Base-by-base conservation (phyloP, 2,797 vertebrate species). In the Syndactyla subalaris region DNA sequence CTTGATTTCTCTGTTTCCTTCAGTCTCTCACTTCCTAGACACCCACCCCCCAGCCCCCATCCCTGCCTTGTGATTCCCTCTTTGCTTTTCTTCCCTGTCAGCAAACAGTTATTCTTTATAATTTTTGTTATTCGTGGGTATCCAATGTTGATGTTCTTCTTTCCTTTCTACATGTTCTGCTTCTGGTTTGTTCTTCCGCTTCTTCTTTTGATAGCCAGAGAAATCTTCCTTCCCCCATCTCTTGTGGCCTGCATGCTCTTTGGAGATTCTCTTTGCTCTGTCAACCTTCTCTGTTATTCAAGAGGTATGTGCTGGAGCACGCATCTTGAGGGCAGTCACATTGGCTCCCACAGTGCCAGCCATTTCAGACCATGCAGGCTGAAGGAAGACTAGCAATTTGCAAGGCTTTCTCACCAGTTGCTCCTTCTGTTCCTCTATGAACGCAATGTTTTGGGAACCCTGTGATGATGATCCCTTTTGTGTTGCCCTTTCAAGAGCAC, bases 201-300 rank as follows among this genome's bases (percentile, higher is more conserved):
- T 61, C 15, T 71, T 57, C n/a, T 65, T 83, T 39, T 38, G n/a
- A 49, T 62, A 66, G 19, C n/a, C 34, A 45, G 49, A 85, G 29
- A 55, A 27, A 26, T 73, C n/a, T 71, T 77, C 17, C 63, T 67
- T 41, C 38, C 32, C 6, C 16, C 8, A 3, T n/a, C 24, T 76
- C 90, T 38, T 70, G 38, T 0, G 0, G 14, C 27, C 30, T 13
- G 1, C 1, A 0, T 73, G 6, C 22, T 71, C n/a, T 48, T 41
- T 52, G 67, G n/a, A 73, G 46, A 20, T 3, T 45, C 21, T 27
- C 27, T 51, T 72, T 63, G 14, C 34, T 70, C 14, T 23, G 9
- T 43, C 10, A 0, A n/a, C 43, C 51, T 72, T 65, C 12, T 39
- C 27, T 1, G 0, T 72, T 65, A 12, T 30, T 78, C 30, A 12